These are phyloP conservation scores for Melieria omissa DNA, from an alignment of 2,888 invertebrate genomes.

Conservation along the genomic window DNA sequence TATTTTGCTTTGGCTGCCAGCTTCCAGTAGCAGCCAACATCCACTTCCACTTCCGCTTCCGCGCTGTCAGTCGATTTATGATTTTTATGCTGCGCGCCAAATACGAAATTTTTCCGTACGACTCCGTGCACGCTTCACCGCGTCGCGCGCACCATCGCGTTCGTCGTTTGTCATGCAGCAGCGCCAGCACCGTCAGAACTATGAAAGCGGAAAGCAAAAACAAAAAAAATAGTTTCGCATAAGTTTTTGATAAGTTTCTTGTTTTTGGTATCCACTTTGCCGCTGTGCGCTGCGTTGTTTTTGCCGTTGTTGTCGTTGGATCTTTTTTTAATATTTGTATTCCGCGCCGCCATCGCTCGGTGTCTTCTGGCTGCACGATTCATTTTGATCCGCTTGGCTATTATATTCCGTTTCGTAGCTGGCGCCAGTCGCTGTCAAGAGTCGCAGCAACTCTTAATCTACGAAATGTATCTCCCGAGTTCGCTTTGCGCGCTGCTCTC, in stretches of 20 bases:
- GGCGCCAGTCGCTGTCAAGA: constrained; percentile 23
- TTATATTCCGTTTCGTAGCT: constrained; percentile 9
- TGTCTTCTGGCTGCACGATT: constrained; percentile 19
- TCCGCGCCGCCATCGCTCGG: background rate
- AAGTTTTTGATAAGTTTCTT: constrained; percentile 15
- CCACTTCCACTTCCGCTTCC: constrained; percentile 4
- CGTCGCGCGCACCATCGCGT: no score
- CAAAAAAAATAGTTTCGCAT: constrained; percentile 15
- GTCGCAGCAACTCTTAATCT: constrained; percentile 19
- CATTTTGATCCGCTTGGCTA: constrained; percentile 25
- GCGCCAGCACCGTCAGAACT: no score
- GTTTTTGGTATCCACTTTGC: no score
- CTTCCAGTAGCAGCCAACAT: background rate
- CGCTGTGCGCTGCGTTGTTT: background rate
- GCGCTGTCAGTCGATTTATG: constrained; percentile 23
- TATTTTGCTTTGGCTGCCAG: background rate
- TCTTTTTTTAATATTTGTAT: no score
- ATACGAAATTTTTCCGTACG: background rate
- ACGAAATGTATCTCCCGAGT: background rate
- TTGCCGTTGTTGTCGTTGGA: background rate
- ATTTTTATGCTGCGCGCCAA: constrained; percentile 17
- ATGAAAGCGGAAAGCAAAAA: background rate
- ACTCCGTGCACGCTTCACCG: no score
- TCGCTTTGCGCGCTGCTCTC: background rate
- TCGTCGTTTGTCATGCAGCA: no score